Evolutionary conservation across 2,888 invertebrate species (phyloP), one percentile per base, ranked within the genome.

Genomic region (Platycnemis pennipes): DNA sequence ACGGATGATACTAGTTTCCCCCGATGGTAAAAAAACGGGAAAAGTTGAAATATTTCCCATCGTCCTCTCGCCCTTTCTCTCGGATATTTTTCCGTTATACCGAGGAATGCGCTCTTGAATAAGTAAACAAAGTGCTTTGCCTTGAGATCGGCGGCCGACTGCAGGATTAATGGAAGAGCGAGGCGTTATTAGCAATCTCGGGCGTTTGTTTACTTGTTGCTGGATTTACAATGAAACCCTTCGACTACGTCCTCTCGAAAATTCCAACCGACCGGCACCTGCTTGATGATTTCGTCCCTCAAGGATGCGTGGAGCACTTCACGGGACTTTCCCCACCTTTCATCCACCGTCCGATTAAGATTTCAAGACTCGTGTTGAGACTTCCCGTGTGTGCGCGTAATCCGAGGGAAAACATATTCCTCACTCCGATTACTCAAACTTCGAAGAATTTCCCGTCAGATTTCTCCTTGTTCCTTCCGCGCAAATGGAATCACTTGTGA

Each of bases 321-420:
- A 13, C 63, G 37, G 13, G 77, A 16, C 77, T 37, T 77, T 77
- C 37, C 77, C 37, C 37, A 31, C 11, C 77, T 77, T 37, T 77
- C 77, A 77, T 31, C 37, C 31, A 11, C 77, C 77, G 77, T 37
- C 77, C 77, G 77, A 77, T 77, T 77, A 77, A 77, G 77, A 77
- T 77, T 77, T 77, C 77, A 77, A 63, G 26, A 37, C 77, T 77
- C 77, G 77, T 37, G 77, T 63, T 63, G 22, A 26, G 63, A 63
- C 63, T 63, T 26, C 63, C 63, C 63, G 26, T 63, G 63, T 26
- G 77, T 37, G 31, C 31, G 77, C 37, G 37, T 77, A 77, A 77
- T 77, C 77, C 31, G 77, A 5, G 77, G 77, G 37, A 63, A 37
- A 77, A 77, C 77, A 77, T 37, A 37, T 31, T 37, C 77, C 31